These are phyloP conservation scores for Euleptes europaea DNA, from an alignment of 2,113 vertebrate genomes.

Conservation along the genomic window DNA sequence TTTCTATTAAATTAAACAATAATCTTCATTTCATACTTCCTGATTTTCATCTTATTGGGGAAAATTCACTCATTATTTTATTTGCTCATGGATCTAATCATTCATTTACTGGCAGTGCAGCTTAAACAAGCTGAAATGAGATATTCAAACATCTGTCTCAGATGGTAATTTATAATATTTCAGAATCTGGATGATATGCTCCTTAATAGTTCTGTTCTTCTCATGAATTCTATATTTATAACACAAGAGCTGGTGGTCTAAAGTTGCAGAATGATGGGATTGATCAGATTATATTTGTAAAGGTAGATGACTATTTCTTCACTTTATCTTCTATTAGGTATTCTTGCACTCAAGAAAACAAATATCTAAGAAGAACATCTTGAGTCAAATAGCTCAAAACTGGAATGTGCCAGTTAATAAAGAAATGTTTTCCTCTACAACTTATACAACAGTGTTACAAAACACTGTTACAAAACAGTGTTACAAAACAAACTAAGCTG, in stretches of 20 bases:
- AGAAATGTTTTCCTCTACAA: not conserved
- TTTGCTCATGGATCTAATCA: conserved; percentile 63
- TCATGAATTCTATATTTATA: conserved; percentile 48
- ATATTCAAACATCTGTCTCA: conserved; percentile 58
- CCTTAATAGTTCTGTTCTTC: conserved; percentile 49
- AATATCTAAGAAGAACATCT: not conserved
- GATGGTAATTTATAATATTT: conserved; percentile 53
- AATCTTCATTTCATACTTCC: conserved; percentile 63
- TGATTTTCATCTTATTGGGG: conserved; percentile 56
- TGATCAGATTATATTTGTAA: conserved; percentile 36
- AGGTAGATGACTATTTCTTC: not conserved
- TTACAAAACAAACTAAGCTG: no score
- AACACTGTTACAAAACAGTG: no score
- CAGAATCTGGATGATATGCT: conserved; percentile 51
- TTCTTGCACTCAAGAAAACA: not conserved
- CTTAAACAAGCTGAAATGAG: conserved; percentile 64
- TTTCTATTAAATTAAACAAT: conserved; percentile 52
- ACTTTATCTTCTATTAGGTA: not conserved
- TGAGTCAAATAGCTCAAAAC: not conserved
- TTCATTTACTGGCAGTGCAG: conserved; percentile 45
- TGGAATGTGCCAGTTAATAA: not conserved
- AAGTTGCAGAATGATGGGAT: conserved; percentile 4
- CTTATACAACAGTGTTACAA: not conserved
- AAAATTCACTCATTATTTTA: conserved; percentile 64
- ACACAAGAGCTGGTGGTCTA: conserved; percentile 30